These are phyloP conservation scores for Burhinus bistriatus DNA, from an alignment of 2,113 vertebrate genomes.

Conservation along the genomic window DNA sequence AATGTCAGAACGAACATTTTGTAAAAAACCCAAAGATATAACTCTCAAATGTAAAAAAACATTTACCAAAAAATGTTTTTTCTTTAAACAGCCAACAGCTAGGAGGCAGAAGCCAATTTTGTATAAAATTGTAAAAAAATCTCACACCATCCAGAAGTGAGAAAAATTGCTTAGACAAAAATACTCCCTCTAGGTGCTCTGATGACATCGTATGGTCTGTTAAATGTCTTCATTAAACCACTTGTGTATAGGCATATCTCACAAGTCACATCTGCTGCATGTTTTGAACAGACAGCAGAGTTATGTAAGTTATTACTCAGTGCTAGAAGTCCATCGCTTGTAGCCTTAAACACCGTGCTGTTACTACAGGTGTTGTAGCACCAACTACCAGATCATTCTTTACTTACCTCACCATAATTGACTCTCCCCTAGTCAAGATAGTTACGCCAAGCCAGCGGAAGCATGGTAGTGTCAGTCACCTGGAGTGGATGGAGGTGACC, in stretches of 20 bases:
- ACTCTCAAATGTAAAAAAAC: not conserved
- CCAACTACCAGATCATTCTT: constrained; percentile 22
- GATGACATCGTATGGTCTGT: not conserved
- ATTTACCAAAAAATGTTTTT: not conserved
- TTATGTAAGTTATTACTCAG: not conserved
- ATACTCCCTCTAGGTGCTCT: not conserved
- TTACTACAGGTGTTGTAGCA: not conserved
- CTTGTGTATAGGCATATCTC: not conserved
- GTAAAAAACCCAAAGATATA: not conserved
- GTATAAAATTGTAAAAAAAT: not conserved
- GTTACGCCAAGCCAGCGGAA: constrained; percentile 54
- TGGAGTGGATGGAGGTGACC: constrained; percentile 40
- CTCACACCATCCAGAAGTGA: not conserved
- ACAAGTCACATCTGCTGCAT: not conserved
- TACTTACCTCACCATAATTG: constrained; percentile 67
- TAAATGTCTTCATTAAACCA: not conserved
- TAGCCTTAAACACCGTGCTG: not conserved
- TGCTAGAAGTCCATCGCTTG: not conserved
- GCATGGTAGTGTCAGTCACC: constrained; percentile 9
- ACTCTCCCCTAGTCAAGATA: constrained; percentile 55
- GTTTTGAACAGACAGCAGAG: not conserved
- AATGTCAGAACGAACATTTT: not conserved
- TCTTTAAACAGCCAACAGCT: not conserved
- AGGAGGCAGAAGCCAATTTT: not conserved
- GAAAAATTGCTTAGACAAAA: not conserved